These are phyloP conservation scores for Peromyscus melanophrys DNA, from an alignment of 2,797 vertebrate genomes.

Conservation along the genomic window DNA sequence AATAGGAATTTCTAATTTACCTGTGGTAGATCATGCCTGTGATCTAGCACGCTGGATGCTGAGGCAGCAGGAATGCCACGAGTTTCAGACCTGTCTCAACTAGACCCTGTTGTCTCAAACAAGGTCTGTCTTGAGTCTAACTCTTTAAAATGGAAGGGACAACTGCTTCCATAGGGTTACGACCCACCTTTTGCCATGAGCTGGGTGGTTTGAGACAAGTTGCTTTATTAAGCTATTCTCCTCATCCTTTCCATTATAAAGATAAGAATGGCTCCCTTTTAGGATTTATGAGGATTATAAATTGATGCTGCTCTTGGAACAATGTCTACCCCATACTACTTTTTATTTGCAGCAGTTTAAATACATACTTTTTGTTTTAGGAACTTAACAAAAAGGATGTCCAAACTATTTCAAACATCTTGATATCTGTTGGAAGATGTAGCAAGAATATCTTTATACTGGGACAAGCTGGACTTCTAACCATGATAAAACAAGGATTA, in stretches of 20 bases:
- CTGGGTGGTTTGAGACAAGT: not conserved
- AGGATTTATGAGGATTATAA: constrained; percentile 19
- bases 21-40: not conserved
- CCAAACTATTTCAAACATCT: constrained; percentile 89
- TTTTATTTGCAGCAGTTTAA: constrained; percentile 65
- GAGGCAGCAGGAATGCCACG: not conserved
- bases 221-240: not conserved
- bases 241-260: not conserved
- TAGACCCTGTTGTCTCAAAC: not conserved
- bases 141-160: not conserved
- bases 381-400: constrained; percentile 91
- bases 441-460: constrained; percentile 90
- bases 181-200: not conserved
- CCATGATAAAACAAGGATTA: constrained; percentile 92
- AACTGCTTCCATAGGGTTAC: not conserved
- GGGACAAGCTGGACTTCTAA: constrained; percentile 90
- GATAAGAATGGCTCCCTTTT: not conserved
- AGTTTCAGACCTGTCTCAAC: not conserved
- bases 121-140: not conserved
- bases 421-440: constrained; percentile 92
- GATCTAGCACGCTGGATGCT: not conserved
- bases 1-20: constrained; percentile 23
- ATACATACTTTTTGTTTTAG: constrained; percentile 88
- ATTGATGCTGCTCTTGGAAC: not conserved
- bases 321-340: constrained; percentile 20